These are phyloP conservation scores for Hapalemur alaotrensis DNA, from an alignment of 2,797 vertebrate genomes.

Conservation along the genomic window DNA sequence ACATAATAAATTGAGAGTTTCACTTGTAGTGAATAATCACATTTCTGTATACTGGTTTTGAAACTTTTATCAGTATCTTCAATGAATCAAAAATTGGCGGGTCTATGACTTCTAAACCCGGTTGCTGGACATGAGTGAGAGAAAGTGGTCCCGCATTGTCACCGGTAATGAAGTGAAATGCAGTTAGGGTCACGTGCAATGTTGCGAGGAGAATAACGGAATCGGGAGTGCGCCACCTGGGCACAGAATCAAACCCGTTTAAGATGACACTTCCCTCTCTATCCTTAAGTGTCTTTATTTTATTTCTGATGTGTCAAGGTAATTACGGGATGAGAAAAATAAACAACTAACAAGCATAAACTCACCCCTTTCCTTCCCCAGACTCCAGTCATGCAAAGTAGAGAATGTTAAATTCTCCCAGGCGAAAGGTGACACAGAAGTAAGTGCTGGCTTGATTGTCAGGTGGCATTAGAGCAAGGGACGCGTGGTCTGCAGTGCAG, in stretches of 20 bases:
- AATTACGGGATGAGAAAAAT: not conserved
- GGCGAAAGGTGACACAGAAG: accelerated
- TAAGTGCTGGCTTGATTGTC: accelerated
- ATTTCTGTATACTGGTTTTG: not conserved
- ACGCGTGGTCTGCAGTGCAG: not conserved
- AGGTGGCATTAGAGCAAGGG: not conserved
- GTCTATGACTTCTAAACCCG: accelerated
- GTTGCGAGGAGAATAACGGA: accelerated
- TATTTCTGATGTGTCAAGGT: not conserved
- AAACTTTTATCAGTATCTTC: not conserved
- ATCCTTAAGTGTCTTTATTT: accelerated
- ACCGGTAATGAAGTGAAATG: accelerated
- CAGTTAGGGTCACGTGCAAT: accelerated
- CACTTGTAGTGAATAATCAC: not conserved
- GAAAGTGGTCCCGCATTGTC: accelerated
- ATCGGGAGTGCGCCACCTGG: accelerated
- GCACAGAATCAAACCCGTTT: not conserved
- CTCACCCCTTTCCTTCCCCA: not conserved
- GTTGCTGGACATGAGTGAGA: not conserved
- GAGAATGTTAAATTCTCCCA: not conserved
- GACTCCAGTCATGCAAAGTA: accelerated
- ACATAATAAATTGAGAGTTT: not conserved
- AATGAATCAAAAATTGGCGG: not conserved
- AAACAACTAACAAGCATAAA: accelerated
- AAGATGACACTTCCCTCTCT: accelerated